phyloP scores from a whole-genome alignment of 2,113 vertebrate species.

The Melierax canorus region DNA sequence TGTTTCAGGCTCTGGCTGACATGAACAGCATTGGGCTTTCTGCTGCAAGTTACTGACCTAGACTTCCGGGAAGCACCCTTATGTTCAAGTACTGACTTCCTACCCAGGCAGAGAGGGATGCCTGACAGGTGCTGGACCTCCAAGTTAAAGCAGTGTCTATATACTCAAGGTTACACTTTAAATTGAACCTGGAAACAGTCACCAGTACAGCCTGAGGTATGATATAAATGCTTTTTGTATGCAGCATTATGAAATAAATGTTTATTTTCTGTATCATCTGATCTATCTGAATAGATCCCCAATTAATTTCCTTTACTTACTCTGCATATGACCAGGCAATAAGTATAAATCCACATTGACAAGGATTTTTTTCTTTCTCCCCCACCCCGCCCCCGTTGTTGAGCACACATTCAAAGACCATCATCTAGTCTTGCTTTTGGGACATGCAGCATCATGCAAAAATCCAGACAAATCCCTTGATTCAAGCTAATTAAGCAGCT shows the following conservation, averaged over 20 bases:
- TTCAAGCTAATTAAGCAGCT: neutral
- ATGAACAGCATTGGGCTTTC: neutral
- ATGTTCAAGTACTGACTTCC: neutral
- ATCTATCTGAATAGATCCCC: neutral
- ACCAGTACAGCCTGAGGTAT: neutral
- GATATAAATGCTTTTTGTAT: neutral
- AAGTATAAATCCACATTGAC: neutral
- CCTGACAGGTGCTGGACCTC: neutral
- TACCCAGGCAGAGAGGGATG: neutral
- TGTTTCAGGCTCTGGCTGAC: neutral
- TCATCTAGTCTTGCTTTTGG: neutral
- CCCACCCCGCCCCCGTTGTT: neutral
- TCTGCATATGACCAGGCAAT: neutral
- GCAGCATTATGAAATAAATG: neutral
- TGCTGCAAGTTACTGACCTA: neutral
- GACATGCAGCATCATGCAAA: neutral
- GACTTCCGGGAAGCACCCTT: neutral
- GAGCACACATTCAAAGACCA: neutral
- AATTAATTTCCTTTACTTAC: neutral
- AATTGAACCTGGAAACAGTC: neutral
- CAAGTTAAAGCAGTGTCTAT: neutral
- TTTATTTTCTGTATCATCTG: neutral
- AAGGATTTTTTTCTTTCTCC: neutral
- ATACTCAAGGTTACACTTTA: neutral
- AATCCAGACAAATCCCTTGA: neutral